phyloP scores from a whole-genome alignment of 23 tunicate species.

The Trididemnum nubilum region DNA sequence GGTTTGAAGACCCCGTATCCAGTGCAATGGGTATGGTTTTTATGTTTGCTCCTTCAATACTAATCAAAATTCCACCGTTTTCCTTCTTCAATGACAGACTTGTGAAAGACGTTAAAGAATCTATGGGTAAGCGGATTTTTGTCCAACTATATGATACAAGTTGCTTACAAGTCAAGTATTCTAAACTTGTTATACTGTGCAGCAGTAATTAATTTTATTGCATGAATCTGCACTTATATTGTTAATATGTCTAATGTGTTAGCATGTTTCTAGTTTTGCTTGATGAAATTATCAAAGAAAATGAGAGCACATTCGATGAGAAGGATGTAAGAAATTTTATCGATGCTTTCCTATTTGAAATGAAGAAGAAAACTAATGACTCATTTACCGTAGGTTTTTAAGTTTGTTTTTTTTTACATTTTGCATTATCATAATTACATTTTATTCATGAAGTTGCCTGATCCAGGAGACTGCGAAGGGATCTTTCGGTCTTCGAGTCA shows the following conservation, averaged over 20 bases:
- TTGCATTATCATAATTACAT: too few species aligned
- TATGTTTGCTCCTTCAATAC: not conserved
- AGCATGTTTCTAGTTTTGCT: not conserved
- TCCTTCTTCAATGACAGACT: not conserved
- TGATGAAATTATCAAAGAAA: not conserved
- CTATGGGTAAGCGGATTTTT: not conserved
- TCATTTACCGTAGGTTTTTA: not conserved
- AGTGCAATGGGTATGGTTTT: not conserved
- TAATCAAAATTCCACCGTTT: conserved; percentile 5
- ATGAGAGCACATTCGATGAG: conserved; percentile 2
- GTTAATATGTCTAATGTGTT: too few species aligned
- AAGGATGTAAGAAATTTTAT: not conserved
- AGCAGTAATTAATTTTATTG: too few species aligned
- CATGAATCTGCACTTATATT: too few species aligned
- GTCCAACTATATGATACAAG: too few species aligned
- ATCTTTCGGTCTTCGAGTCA: too few species aligned
- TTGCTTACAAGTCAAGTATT: too few species aligned
- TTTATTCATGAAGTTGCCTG: too few species aligned
- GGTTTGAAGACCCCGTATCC: not conserved
- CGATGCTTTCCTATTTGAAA: conserved; percentile 2
- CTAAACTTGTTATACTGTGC: too few species aligned
- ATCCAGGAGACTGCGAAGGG: too few species aligned
- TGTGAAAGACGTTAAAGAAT: not conserved
- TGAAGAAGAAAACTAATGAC: not conserved
- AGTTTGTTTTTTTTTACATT: too few species aligned